phyloP scores from a whole-genome alignment of 2,113 vertebrate genomes.

The Ursus arctos region DNA sequence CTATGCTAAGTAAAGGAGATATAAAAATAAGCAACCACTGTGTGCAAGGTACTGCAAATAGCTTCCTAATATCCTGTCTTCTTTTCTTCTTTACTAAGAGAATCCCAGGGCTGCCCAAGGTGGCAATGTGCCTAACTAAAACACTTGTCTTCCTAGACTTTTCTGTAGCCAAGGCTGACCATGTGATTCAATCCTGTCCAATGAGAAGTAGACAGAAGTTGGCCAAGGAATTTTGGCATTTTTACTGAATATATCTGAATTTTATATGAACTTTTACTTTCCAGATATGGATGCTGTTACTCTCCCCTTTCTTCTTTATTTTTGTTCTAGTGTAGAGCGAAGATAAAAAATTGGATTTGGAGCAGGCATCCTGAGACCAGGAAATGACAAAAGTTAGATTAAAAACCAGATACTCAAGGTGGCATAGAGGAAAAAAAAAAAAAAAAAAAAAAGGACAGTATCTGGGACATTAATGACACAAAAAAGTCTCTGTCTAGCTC shows the following conservation, averaged over 20 bases:
- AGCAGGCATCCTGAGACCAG: background rate
- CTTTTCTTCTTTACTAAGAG: background rate
- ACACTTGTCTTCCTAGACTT: background rate
- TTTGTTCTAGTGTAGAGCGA: background rate
- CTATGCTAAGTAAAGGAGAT: background rate
- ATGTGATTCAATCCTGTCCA: background rate
- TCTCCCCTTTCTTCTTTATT: background rate
- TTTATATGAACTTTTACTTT: background rate
- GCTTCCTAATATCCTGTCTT: background rate
- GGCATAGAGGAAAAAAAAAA: background rate
- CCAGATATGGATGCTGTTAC: background rate
- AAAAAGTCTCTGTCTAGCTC: background rate
- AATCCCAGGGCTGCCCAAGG: background rate
- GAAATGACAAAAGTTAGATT: background rate
- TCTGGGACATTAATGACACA: background rate
- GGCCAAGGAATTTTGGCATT: background rate
- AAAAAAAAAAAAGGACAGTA: background rate
- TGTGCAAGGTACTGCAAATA: background rate
- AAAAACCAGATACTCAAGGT: background rate
- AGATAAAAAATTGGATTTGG: background rate
- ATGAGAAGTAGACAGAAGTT: background rate
- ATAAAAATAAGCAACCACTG: background rate
- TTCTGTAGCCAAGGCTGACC: background rate
- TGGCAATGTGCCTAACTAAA: background rate
- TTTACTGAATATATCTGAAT: background rate